Percentiles rank a stretch among this genome's conserved stretches.
Evolutionary conservation across 1,140 invertebrate genomes (phyloP).

Genomic region (Thrips palmi): DNA sequence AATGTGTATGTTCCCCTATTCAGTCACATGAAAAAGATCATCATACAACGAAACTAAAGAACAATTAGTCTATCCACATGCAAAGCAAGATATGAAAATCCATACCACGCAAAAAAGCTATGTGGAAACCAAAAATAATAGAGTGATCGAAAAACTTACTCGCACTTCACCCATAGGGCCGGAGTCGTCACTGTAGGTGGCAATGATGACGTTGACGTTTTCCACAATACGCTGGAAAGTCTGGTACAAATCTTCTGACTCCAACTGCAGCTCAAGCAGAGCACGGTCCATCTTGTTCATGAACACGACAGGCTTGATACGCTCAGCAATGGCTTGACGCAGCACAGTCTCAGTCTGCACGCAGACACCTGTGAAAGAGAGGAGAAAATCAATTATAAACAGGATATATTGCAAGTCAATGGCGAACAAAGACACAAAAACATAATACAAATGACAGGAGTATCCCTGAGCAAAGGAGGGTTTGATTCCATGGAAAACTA

Average conservation of each 20-base stretch:
- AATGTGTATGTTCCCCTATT: slow-evolving; percentile 1
- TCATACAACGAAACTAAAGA: neutral
- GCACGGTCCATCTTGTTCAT: slow-evolving; percentile 99
- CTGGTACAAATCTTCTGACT: slow-evolving; percentile 93
- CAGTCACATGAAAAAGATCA: slow-evolving; percentile 1
- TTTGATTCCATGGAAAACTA: no score
- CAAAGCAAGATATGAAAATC: slow-evolving; percentile 2
- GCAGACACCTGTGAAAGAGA: slow-evolving; percentile 68
- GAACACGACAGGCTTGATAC: slow-evolving; percentile 97
- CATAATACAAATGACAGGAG: neutral
- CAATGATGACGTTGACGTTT: slow-evolving; percentile 99
- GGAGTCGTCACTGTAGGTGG: slow-evolving; percentile 92
- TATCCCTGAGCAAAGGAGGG: neutral
- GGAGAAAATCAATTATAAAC: no score
- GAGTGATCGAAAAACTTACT: slow-evolving; percentile 33
- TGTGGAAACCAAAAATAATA: slow-evolving; percentile 1
- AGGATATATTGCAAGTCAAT: neutral
- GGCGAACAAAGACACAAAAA: neutral
- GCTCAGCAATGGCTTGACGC: slow-evolving; percentile 95
- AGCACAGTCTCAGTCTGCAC: slow-evolving; percentile 98
- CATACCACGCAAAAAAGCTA: neutral
- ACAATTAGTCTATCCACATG: neutral
- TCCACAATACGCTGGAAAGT: slow-evolving; percentile 99
- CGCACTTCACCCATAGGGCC: slow-evolving; percentile 98
- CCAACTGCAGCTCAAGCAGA: slow-evolving; percentile 84